Conservation (phyloP, 2,113 vertebrate species). For the Paradoxurus hermaphroditus region DNA sequence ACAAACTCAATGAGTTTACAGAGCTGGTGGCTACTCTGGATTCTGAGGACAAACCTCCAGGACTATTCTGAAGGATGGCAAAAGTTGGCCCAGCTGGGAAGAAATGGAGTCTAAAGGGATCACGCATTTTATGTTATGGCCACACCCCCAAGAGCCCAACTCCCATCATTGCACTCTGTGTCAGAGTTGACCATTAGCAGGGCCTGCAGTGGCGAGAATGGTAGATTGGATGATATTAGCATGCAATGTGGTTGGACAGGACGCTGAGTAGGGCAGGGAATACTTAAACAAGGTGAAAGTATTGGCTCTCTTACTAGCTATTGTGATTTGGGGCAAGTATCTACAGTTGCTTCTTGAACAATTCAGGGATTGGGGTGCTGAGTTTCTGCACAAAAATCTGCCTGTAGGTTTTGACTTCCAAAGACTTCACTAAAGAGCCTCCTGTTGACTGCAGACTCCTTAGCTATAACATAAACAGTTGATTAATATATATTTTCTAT, state of each 20-base stretch:
- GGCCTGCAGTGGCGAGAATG: rapidly evolving
- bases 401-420: not conserved
- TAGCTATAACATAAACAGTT: not conserved
- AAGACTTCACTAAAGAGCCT: not conserved
- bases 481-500: not conserved
- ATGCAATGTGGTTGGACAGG: rapidly evolving
- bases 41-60: not conserved
- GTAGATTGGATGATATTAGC: not conserved
- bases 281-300: not conserved
- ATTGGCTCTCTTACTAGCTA: not conserved
- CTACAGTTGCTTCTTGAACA: not conserved
- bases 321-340: not conserved
- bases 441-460: not conserved
- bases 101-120: not conserved
- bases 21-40: not conserved
- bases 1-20: not conserved
- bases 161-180: not conserved
- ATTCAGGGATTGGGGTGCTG: not conserved
- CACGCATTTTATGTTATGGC: not conserved
- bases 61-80: not conserved
- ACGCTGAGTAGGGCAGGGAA: not conserved
- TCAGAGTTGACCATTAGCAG: rapidly evolving
- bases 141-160: not conserved
- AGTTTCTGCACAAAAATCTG: not conserved
- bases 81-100: not conserved